Evolutionary conservation across 2,797 vertebrate species (phyloP).

Genomic region (Sebastes itinus): DNA sequence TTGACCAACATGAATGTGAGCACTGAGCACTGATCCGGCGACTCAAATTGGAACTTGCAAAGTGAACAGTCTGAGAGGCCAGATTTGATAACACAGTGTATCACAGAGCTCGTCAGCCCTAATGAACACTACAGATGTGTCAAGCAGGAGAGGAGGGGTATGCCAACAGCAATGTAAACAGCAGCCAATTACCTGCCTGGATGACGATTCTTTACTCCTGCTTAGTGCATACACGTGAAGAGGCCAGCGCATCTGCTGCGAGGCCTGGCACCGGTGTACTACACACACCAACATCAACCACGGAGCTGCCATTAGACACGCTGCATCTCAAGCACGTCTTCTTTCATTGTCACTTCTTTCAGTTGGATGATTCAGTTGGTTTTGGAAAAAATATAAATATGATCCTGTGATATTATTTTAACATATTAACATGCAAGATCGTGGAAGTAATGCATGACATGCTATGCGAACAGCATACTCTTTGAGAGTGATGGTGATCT

Average conservation of each 20-base stretch:
- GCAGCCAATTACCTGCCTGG: constrained; percentile 81
- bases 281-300: constrained; percentile 14
- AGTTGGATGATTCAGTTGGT: background rate
- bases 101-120: constrained; percentile 56
- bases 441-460: background rate
- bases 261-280: constrained; percentile 8
- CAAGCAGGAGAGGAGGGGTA: constrained; percentile 55
- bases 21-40: background rate
- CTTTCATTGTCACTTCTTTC: background rate
- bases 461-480: background rate
- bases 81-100: constrained; percentile 56
- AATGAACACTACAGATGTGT: constrained; percentile 82
- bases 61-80: constrained; percentile 56
- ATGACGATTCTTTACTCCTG: constrained; percentile 68
- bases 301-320: constrained; percentile 5
- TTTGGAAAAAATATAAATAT: background rate
- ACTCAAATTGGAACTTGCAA: constrained; percentile 31
- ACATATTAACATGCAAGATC: background rate
- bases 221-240: constrained; percentile 54
- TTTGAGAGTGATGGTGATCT: background rate
- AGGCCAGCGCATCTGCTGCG: constrained; percentile 55
- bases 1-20: constrained; percentile 20
- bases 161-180: constrained; percentile 74
- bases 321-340: background rate
- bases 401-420: background rate